phyloP scores from a whole-genome alignment of 1,140 invertebrate genomes.

The Drosophila lacteicornis region DNA sequence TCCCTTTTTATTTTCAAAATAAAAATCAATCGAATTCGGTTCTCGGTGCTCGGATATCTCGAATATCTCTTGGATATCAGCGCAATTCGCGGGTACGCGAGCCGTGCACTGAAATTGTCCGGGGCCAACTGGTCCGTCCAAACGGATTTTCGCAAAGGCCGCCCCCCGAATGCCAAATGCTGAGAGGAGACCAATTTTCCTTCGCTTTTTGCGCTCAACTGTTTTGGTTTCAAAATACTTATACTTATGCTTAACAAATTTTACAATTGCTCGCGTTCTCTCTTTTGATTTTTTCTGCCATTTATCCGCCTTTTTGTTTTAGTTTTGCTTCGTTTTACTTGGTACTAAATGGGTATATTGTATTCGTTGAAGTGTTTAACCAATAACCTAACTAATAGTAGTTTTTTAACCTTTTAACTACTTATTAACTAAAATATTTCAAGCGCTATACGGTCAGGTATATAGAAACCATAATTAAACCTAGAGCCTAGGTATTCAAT shows the following conservation, averaged over 20 bases:
- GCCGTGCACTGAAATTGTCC: conserved; percentile 81
- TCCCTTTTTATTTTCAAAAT: conserved; percentile 44
- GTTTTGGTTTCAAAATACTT: conserved; percentile 64
- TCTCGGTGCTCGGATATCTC: conserved; percentile 33
- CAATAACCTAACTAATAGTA: too few species aligned
- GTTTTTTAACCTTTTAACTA: background rate
- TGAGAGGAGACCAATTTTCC: conserved; percentile 51
- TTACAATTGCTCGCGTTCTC: conserved; percentile 51
- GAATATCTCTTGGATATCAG: conserved; percentile 29
- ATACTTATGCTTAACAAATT: conserved; percentile 63
- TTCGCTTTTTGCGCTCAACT: conserved; percentile 48
- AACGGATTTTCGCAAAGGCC: conserved; percentile 57
- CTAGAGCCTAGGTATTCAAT: background rate
- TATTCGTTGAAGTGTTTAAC: background rate
- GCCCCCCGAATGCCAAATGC: conserved; percentile 38
- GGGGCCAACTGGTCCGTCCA: conserved; percentile 73
- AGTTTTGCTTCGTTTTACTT: conserved; percentile 22
- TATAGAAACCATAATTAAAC: background rate
- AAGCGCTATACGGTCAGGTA: too few species aligned
- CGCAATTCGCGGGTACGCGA: conserved; percentile 65
- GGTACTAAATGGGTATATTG: background rate
- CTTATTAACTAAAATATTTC: background rate
- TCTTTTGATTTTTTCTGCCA: conserved; percentile 7
- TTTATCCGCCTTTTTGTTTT: conserved; percentile 26
- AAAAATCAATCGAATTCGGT: conserved; percentile 56